Conservation (phyloP, 2,113 vertebrate genomes). For the Plectropomus leopardus region DNA sequence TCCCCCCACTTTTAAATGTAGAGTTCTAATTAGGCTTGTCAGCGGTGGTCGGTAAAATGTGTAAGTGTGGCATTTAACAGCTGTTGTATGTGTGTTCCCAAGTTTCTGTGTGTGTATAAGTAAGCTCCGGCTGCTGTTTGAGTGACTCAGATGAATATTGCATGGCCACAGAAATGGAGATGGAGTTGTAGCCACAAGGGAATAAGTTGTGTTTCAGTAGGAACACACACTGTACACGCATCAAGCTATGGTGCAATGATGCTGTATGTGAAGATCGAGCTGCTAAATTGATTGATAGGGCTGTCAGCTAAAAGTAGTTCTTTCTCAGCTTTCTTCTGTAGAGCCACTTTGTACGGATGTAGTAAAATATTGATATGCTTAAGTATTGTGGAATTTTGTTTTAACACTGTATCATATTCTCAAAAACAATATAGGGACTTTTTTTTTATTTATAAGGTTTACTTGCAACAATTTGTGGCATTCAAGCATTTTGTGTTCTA, state of each 20-base stretch:
- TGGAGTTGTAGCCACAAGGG: conserved; percentile 3
- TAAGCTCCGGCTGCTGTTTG: conserved; percentile 33
- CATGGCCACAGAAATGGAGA: conserved; percentile 33
- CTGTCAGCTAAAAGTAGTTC: conserved; percentile 7
- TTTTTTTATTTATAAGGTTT: too few relatives aligned
- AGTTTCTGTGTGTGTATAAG: conserved; percentile 18
- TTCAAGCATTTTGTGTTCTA: too few relatives aligned
- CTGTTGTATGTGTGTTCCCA: conserved; percentile 35
- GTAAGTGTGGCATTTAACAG: conserved; percentile 57
- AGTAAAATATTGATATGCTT: too few relatives aligned
- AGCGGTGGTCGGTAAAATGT: conserved; percentile 20
- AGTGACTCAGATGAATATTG: conserved; percentile 62
- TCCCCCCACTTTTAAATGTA: conserved; percentile 14
- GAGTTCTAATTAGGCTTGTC: conserved; percentile 55
- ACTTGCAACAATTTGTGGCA: too few relatives aligned
- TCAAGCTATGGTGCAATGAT: conserved; percentile 4
- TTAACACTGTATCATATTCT: too few relatives aligned
- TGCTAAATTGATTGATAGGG: conserved; percentile 49
- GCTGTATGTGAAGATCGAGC: not conserved
- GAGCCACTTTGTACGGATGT: not conserved
- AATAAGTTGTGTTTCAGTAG: not conserved
- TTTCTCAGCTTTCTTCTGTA: not conserved
- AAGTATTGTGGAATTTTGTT: too few relatives aligned
- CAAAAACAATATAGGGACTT: too few relatives aligned
- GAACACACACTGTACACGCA: conserved; percentile 13